phyloP scores from a whole-genome alignment of 2,888 invertebrate species.

The Pristionchus fissidentatus region DNA sequence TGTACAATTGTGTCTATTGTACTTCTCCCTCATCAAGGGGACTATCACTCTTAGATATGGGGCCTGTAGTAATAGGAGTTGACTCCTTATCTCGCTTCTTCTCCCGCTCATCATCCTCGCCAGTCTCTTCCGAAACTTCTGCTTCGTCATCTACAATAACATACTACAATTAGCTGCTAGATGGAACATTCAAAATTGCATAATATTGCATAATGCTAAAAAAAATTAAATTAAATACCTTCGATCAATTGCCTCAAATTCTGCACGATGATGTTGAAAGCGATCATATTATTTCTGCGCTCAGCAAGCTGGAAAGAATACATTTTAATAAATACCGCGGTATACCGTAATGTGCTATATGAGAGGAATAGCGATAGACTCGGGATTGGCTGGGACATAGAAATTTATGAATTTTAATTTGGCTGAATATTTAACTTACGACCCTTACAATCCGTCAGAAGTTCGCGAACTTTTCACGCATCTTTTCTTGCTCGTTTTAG shows the following conservation, averaged over 20 bases:
- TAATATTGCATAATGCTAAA: not conserved
- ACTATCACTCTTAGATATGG: conserved; percentile 2
- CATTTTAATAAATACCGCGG: conserved; percentile 3
- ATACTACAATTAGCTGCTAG: not conserved
- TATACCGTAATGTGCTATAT: too few relatives aligned
- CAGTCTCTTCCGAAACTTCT: conserved; percentile 36
- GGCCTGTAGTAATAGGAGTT: not conserved
- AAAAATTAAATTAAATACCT: conserved; percentile 54
- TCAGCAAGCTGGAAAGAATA: conserved; percentile 55
- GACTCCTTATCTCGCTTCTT: conserved; percentile 34
- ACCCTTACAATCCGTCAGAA: too few relatives aligned
- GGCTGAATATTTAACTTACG: too few relatives aligned
- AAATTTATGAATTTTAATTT: too few relatives aligned
- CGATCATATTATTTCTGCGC: conserved; percentile 58
- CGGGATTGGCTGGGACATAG: too few relatives aligned
- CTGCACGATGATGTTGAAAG: conserved; percentile 58
- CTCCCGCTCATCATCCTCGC: conserved; percentile 39
- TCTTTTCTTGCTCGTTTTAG: too few relatives aligned
- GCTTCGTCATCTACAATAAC: conserved; percentile 52
- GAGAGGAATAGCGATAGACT: too few relatives aligned
- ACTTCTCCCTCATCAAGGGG: conserved; percentile 40
- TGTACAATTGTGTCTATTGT: not conserved
- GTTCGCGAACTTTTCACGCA: too few relatives aligned
- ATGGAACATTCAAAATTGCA: not conserved
- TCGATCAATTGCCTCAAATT: conserved; percentile 58